These are phyloP conservation scores for Heliconius melpomene DNA, from an alignment of 1,140 invertebrate genomes.

Conservation along the genomic window DNA sequence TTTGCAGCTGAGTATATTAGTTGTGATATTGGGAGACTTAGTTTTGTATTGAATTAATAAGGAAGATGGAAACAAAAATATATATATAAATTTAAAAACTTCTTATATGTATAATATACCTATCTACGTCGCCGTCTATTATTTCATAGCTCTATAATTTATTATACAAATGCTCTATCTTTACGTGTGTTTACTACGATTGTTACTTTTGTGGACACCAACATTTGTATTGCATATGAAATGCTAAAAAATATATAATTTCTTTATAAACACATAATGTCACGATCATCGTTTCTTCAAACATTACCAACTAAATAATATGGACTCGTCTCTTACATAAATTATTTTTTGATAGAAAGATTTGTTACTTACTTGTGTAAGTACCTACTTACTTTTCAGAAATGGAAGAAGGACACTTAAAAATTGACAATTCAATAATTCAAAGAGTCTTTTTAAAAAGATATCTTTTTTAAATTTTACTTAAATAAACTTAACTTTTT, in stretches of 20 bases:
- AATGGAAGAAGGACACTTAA: no score
- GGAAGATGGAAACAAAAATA: no score
- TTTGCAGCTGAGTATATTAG: no score
- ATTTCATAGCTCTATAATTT: not conserved
- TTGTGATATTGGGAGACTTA: no score
- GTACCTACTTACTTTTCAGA: no score
- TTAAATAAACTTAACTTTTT: no score
- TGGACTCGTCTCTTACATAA: not conserved
- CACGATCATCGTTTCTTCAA: not conserved
- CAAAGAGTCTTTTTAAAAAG: no score
- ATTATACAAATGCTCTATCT: not conserved
- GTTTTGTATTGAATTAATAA: no score
- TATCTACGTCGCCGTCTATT: not conserved
- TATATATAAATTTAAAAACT: no score
- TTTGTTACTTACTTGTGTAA: not conserved
- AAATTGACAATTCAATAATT: no score
- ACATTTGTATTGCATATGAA: not conserved
- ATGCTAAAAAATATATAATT: not conserved
- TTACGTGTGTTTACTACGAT: not conserved
- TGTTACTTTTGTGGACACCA: not conserved
- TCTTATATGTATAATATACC: no score
- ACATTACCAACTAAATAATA: not conserved
- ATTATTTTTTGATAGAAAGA: not conserved
- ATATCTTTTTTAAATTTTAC: no score
- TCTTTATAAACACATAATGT: not conserved